Evolutionary conservation across 1,140 invertebrate genomes (phyloP).

Genomic region (Heliconius congener): DNA sequence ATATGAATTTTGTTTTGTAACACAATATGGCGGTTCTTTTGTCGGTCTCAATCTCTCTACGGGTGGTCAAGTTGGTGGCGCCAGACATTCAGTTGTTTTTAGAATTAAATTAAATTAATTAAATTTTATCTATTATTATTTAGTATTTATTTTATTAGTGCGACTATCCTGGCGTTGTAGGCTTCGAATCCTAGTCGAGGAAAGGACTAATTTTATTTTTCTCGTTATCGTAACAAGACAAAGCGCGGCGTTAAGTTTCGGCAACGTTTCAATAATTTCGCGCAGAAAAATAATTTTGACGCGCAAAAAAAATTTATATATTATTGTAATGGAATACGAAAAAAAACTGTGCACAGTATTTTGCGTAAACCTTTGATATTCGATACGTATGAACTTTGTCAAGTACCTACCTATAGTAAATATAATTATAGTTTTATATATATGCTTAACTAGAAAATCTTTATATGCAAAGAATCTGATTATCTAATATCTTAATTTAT

Average conservation of each 20-base stretch:
- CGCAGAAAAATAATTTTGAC: too few species aligned
- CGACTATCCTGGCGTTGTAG: too few species aligned
- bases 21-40: constrained; percentile 9
- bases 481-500: too few species aligned
- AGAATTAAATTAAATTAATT: not conserved
- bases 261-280: too few species aligned
- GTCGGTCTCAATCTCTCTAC: constrained; percentile 15
- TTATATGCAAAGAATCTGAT: not conserved
- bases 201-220: too few species aligned
- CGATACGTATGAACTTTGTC: not conserved
- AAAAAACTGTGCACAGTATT: not conserved
- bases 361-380: constrained; percentile 2
- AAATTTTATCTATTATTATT: not conserved
- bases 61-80: constrained; percentile 20
- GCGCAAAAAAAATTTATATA: too few species aligned
- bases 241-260: too few species aligned
- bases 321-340: not conserved
- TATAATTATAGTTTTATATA: not conserved
- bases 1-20: constrained; percentile 24
- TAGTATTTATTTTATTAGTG: not conserved
- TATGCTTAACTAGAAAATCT: not conserved
- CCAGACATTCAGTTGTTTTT: not conserved
- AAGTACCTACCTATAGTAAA: not conserved
- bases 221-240: too few species aligned
- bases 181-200: too few species aligned